Evolutionary conservation across 2,113 vertebrate species (phyloP), one percentile per base, ranked within the genome.

Genomic region (Melanocharis versteri): DNA sequence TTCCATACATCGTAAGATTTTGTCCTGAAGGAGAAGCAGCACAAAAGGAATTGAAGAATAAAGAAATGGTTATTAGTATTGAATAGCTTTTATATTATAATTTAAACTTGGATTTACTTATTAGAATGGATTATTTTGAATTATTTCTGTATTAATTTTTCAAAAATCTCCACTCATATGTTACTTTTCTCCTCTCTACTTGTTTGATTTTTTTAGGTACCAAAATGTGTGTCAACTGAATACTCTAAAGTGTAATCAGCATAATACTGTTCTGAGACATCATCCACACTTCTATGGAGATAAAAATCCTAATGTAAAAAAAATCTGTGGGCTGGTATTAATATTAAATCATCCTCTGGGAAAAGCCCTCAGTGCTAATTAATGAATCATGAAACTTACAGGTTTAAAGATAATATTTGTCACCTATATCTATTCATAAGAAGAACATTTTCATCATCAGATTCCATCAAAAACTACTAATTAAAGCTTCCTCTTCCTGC

Each of bases 341-440:
- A 89, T 94, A 88, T 94, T 77, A 91, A 95, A 91, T 70, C 88
- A 75, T 66, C 88, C 89, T 72, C 35, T 80, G 89, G 93, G 94
- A 94, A 96, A 96, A 97, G 35, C 40, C 75, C 75, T 96, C 70
- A 90, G 73, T 95, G 73, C 70, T 97, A 98, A 97, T 98, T 96
- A 98, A 97, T 83, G 73, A 97, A 94, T 97, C 93, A 93, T 93
- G 89, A 98, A 98, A 89, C 87, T 97, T 73, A 31, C 76, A 95
- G 65, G 94, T 96, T 97, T 97, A 94, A 97, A 97, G 88, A 96
- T 95, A 97, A 98, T 96, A 97, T 97, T 97, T 96, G 95, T 96
- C 92, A 97, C 89, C 71, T 97, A 89, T 96, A 98, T 96, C 96
- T 97, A n/a, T 65, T 96, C 78, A 80, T 89, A 97, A 96, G 88